Evolutionary conservation across 2,888 invertebrate species (phyloP).

Genomic region (Acrobasis consociella): DNA sequence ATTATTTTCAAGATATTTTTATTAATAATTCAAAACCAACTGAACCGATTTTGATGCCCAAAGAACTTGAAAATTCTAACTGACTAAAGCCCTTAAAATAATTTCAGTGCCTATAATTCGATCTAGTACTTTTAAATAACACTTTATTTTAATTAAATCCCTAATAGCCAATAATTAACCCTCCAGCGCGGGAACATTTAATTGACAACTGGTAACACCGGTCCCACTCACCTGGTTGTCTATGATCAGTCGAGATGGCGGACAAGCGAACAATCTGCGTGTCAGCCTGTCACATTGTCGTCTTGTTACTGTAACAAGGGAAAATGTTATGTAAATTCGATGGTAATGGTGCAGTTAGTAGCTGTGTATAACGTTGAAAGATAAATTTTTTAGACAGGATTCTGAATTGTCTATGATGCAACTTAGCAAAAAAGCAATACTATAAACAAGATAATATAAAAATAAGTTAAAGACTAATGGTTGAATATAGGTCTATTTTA

Average conservation of each 20-base stretch:
- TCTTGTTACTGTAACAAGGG: conserved; percentile 67
- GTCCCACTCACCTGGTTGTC: conserved; percentile 49
- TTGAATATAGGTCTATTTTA: no score
- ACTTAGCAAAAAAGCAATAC: background rate
- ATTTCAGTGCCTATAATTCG: no score
- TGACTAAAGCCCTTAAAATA: no score
- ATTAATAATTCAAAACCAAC: no score
- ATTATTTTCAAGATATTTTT: no score
- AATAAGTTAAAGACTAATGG: no score
- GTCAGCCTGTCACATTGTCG: conserved; percentile 66
- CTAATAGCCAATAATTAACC: conserved; percentile 10
- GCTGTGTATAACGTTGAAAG: background rate
- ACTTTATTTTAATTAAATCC: no score
- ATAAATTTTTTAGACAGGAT: background rate
- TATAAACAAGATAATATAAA: background rate
- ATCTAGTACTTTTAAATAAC: no score
- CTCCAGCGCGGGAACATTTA: conserved; percentile 7
- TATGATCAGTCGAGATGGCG: conserved; percentile 57
- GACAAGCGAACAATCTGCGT: conserved; percentile 47
- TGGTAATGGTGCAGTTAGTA: conserved; percentile 9
- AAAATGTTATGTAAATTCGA: conserved; percentile 25
- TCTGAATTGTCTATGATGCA: background rate
- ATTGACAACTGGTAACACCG: conserved; percentile 22
- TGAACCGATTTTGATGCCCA: no score
- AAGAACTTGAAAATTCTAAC: no score